These are phyloP conservation scores for Drosophila acutilabella DNA, from an alignment of 2,888 invertebrate genomes.

Conservation along the genomic window DNA sequence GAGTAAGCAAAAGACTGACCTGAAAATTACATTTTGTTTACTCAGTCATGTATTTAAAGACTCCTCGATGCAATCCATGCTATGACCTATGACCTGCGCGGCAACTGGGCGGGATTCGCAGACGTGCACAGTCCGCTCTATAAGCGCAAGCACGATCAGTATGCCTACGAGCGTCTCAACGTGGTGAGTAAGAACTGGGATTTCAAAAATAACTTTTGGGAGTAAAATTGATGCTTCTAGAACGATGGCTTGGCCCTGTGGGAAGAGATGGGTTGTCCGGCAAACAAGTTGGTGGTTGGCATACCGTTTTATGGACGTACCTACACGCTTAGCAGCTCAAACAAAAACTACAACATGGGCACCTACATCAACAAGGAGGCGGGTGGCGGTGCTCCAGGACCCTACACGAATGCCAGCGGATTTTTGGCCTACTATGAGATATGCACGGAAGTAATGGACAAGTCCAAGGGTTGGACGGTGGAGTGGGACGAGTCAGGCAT, in stretches of 20 bases:
- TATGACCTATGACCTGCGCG: conserved; percentile 94
- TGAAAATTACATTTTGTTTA: too few relatives aligned
- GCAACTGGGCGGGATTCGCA: conserved; percentile 96
- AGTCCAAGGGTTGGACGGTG: conserved; percentile 91
- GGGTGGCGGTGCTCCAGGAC: conserved; percentile 93
- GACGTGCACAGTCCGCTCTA: conserved; percentile 95
- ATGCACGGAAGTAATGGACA: conserved; percentile 90
- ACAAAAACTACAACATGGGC: conserved; percentile 92
- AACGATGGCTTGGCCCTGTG: conserved; percentile 94
- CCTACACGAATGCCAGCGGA: conserved; percentile 94
- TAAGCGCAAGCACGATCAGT: conserved; percentile 94
- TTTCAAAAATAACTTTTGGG: neutral
- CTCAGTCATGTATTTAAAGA: conserved; percentile 84
- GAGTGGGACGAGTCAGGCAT: conserved; percentile 93
- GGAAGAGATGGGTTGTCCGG: conserved; percentile 95
- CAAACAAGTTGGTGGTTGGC: conserved; percentile 94
- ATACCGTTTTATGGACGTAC: conserved; percentile 95
- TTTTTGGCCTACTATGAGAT: conserved; percentile 95
- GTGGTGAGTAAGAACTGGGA: conserved; percentile 88
- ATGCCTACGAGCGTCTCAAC: conserved; percentile 95
- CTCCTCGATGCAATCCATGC: conserved; percentile 92
- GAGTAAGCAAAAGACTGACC: conserved; percentile 87
- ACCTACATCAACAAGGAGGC: conserved; percentile 96
- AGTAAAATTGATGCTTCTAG: conserved; percentile 84
- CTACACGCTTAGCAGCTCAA: conserved; percentile 92